phyloP scores from a whole-genome alignment of 1,140 invertebrate species.

The Drosophila obscura region DNA sequence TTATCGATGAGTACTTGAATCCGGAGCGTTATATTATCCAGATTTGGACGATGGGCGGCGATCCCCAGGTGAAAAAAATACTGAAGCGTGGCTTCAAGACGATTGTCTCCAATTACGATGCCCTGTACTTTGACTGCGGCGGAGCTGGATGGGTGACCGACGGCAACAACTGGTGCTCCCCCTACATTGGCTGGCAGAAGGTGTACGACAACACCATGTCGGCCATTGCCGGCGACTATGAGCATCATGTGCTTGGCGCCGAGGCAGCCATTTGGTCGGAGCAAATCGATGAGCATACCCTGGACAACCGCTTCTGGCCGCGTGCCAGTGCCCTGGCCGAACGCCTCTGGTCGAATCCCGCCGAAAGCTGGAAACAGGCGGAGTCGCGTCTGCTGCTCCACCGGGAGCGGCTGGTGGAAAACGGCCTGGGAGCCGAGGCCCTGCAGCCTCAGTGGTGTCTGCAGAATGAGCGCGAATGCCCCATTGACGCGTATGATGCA shows the following conservation, averaged over 20 bases:
- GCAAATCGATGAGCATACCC: conserved; percentile 88
- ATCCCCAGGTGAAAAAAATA: conserved; percentile 87
- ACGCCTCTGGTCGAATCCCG: conserved; percentile 90
- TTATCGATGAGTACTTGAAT: conserved; percentile 88
- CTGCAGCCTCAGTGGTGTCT: conserved; percentile 92
- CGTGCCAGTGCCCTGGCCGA: conserved; percentile 91
- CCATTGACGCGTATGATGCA: conserved; percentile 74
- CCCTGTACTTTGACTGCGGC: conserved; percentile 93
- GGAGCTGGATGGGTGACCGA: conserved; percentile 87
- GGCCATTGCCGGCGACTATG: conserved; percentile 85
- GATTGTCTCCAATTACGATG: conserved; percentile 94
- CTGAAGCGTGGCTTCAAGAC: conserved; percentile 89
- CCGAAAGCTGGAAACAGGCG: conserved; percentile 86
- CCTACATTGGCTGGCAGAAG: conserved; percentile 94
- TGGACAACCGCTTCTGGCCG: conserved; percentile 91
- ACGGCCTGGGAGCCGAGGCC: conserved; percentile 88
- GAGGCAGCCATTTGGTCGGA: conserved; percentile 93
- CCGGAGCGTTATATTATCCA: conserved; percentile 91
- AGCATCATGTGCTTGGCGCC: conserved; percentile 87
- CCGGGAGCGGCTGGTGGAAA: conserved; percentile 88
- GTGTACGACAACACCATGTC: conserved; percentile 91
- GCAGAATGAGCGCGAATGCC: conserved; percentile 90
- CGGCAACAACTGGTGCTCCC: conserved; percentile 93
- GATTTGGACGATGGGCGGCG: conserved; percentile 89
- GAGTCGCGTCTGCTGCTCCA: conserved; percentile 88